Conservation (phyloP, 2,888 invertebrate genomes). For the Seira ritae region DNA sequence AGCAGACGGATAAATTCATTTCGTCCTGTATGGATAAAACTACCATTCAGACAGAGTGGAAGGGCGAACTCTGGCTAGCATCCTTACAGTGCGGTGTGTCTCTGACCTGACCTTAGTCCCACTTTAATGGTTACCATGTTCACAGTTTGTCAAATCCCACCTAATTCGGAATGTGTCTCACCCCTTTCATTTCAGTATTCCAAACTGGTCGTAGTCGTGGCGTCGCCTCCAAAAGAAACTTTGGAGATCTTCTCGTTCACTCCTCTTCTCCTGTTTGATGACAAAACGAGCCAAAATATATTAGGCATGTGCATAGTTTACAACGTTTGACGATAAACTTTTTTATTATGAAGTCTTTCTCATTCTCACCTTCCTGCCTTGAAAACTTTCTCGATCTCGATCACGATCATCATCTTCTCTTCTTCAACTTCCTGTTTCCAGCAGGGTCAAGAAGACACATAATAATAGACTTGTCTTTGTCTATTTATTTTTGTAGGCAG, state of each 20-base stretch:
- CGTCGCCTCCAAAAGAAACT: too few relatives aligned
- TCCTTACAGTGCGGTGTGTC: not conserved
- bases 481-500: not conserved
- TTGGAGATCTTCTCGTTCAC: too few relatives aligned
- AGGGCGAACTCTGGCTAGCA: too few relatives aligned
- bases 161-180: not conserved
- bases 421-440: not conserved
- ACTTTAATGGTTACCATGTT: not conserved
- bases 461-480: constrained; percentile 3
- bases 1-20: too few relatives aligned
- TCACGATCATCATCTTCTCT: not conserved
- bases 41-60: too few relatives aligned
- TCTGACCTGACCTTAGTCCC: not conserved
- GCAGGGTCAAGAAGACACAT: too few relatives aligned
- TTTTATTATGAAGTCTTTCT: not conserved
- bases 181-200: constrained; percentile 5
- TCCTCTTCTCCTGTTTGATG: too few relatives aligned
- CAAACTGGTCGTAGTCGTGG: not conserved
- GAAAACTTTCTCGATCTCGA: not conserved
- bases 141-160: not conserved
- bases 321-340: too few relatives aligned
- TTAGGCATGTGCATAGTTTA: too few relatives aligned
- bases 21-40: too few relatives aligned
- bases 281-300: too few relatives aligned
- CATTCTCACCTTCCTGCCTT: not conserved